phyloP scores from a whole-genome alignment of 2,888 invertebrate genomes.

The Amphiduros pacificus region DNA sequence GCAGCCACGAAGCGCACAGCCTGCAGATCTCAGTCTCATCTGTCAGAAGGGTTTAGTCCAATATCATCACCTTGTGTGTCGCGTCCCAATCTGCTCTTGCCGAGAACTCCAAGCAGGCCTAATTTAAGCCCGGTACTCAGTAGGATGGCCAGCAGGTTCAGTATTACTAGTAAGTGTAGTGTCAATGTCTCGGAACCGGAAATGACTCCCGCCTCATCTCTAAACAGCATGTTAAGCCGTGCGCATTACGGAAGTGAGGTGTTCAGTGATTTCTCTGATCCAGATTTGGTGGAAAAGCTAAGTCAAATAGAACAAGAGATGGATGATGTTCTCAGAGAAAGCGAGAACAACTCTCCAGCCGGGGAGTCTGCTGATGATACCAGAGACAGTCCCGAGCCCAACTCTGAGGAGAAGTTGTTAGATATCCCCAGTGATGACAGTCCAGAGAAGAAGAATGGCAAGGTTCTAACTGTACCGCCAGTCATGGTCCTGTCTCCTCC shows the following conservation, averaged over 20 bases:
- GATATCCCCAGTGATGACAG: too few species aligned
- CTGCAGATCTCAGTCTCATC: background rate
- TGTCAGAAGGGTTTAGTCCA: too few species aligned
- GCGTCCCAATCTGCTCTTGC: background rate
- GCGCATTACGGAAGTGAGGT: background rate
- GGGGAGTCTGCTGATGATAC: too few species aligned
- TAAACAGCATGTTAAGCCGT: background rate
- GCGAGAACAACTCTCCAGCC: too few species aligned
- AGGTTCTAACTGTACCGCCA: slow-evolving; percentile 6
- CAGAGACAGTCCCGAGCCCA: too few species aligned
- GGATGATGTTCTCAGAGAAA: slow-evolving; percentile 19
- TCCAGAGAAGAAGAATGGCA: too few species aligned
- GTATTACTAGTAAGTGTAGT: background rate
- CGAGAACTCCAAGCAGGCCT: background rate
- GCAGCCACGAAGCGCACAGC: background rate
- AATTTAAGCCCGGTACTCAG: background rate
- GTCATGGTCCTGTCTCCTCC: slow-evolving; percentile 15
- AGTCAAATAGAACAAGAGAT: slow-evolving; percentile 27
- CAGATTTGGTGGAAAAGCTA: slow-evolving; percentile 20
- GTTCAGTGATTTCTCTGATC: background rate
- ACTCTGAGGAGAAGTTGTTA: too few species aligned
- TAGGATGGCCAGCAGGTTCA: background rate
- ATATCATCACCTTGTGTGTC: too few species aligned
- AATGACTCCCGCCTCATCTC: slow-evolving; percentile 3
- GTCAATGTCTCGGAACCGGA: background rate